Conservation (phyloP, 2,797 vertebrate genomes). For the Pteronotus mesoamericanus region DNA sequence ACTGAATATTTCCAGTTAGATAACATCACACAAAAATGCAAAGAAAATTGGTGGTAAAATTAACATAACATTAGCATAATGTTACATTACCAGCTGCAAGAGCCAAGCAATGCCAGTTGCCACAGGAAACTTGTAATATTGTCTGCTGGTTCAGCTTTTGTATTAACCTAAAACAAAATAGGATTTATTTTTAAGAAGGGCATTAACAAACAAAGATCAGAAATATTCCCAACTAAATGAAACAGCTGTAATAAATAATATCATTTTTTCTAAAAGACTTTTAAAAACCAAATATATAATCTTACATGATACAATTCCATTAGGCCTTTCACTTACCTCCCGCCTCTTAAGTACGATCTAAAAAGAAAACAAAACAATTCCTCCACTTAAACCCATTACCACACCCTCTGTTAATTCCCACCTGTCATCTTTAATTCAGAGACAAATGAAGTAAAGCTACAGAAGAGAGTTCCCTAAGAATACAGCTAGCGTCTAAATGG, state of each 20-base stretch:
- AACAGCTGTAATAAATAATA: background rate
- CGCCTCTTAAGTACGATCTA: background rate
- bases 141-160: slow-evolving; percentile 94
- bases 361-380: background rate
- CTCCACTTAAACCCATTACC: background rate
- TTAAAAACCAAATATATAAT: background rate
- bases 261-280: background rate
- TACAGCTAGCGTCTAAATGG: background rate
- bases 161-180: slow-evolving; percentile 87
- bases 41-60: slow-evolving; percentile 18
- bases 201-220: background rate
- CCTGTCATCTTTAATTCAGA: background rate
- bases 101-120: slow-evolving; percentile 97
- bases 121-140: slow-evolving; percentile 97
- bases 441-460: background rate
- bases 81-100: slow-evolving; percentile 92
- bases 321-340: background rate
- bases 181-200: slow-evolving; percentile 32
- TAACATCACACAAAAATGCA: background rate
- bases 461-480: background rate
- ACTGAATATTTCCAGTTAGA: background rate
- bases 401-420: background rate
- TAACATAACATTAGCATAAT: slow-evolving; percentile 11
- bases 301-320: background rate
- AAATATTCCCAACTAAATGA: background rate